Base-by-base conservation (phyloP, 2,888 invertebrate genomes). In the Endotricha flammealis region DNA sequence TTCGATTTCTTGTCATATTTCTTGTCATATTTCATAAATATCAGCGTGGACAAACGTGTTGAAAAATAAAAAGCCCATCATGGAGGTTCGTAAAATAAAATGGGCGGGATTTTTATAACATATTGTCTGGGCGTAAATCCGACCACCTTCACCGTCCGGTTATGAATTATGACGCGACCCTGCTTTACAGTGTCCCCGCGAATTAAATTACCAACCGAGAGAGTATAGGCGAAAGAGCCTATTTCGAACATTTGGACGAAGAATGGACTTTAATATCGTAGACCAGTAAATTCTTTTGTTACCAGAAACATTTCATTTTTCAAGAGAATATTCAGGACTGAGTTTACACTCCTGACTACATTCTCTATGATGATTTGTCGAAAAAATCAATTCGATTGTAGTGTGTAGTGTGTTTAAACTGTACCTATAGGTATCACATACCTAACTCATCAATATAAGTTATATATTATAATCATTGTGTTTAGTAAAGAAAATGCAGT, bases 41-140 rank as follows among this genome's bases (percentile, higher is more conserved):
- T 44, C 45, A 58, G 44, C 41, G 46, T 42, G 41, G 46, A 56
- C 53, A 49, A 53, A 43, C 32, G 50, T 41, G 43, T 41, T 46
- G 44, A 39, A 43, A 55, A 59, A 63, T 63, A 63, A 60, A 53
- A 59, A 36, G 49, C 48, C 48, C 52, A 52, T 59, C 53, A 59
- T 51, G 53, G 51, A 54, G 49, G 51, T 51, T 51, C 63, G 57
- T 67, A 64, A 68, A 69, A 64, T 57, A 52, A 59, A 72, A 70
- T 64, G 55, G 54, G 45, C 47, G 51, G 63, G 64, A 65, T 64
- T 75, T 73, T 75, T 73, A 75, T 65, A 67, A 70, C 71, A 64
- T 68, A 74, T 71, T 70, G 71, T 68, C 60, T 46, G 65, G 58
- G 56, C 63, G 59, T 75, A 75, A 71, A 72, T 56, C 66, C 61